These are phyloP conservation scores for Tetrax tetrax DNA, from an alignment of 2,113 vertebrate genomes.

Conservation along the genomic window DNA sequence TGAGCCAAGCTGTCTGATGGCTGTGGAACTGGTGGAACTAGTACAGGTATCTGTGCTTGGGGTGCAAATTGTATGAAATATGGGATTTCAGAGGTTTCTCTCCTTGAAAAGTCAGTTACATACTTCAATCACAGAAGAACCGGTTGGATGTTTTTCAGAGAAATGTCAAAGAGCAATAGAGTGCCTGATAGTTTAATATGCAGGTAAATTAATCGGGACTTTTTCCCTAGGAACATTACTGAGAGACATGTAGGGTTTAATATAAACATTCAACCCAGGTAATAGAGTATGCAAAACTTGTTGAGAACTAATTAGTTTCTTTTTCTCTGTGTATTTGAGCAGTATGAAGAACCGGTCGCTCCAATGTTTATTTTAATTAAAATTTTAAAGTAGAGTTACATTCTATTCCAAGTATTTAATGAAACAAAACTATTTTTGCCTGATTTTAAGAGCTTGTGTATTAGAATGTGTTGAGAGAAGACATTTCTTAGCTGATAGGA, in stretches of 20 bases:
- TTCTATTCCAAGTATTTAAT: background rate
- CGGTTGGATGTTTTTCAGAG: background rate
- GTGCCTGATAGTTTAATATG: rapidly evolving
- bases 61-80: rapidly evolving
- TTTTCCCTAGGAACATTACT: rapidly evolving
- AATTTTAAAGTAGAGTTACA: background rate
- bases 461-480: too few species aligned
- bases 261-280: background rate
- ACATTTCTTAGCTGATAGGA: too few species aligned
- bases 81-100: background rate
- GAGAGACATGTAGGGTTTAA: background rate
- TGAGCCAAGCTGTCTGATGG: background rate
- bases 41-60: rapidly evolving
- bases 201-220: background rate
- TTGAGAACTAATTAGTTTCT: background rate
- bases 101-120: rapidly evolving
- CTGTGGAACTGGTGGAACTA: background rate
- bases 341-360: background rate
- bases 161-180: background rate
- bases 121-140: rapidly evolving
- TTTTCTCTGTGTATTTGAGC: background rate
- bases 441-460: too few species aligned
- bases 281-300: background rate
- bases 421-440: background rate
- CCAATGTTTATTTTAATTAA: background rate